These are phyloP conservation scores for Drosophila prostipennis DNA, from an alignment of 2,888 invertebrate species.

Conservation along the genomic window DNA sequence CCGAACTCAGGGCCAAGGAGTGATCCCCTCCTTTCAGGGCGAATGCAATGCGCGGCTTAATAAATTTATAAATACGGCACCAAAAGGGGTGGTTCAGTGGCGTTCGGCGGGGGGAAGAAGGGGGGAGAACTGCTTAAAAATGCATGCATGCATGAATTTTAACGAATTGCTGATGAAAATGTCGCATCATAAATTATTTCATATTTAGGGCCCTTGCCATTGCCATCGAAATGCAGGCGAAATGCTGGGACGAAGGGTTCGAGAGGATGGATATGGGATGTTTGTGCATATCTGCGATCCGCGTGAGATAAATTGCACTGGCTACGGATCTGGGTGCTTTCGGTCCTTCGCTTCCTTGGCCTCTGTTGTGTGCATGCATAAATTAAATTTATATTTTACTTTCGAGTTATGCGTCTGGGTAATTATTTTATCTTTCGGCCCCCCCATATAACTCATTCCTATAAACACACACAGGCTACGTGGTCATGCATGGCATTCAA, in stretches of 20 bases:
- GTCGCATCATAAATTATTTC: slow-evolving; percentile 82
- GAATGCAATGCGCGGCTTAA: slow-evolving; percentile 52
- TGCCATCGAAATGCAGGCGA: slow-evolving; percentile 1
- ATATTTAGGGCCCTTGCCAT: slow-evolving; percentile 63
- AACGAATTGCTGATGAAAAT: slow-evolving; percentile 82
- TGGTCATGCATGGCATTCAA: slow-evolving; percentile 76
- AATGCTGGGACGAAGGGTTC: neutral
- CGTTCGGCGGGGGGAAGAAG: neutral
- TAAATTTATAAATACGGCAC: slow-evolving; percentile 73
- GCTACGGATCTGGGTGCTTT: slow-evolving; percentile 21
- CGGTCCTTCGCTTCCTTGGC: slow-evolving; percentile 36
- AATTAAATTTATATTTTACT: slow-evolving; percentile 78
- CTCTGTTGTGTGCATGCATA: slow-evolving; percentile 72
- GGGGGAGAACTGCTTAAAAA: slow-evolving; percentile 58
- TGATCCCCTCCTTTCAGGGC: slow-evolving; percentile 12
- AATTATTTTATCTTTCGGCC: slow-evolving; percentile 74
- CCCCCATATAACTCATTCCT: slow-evolving; percentile 2
- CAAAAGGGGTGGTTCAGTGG: slow-evolving; percentile 46
- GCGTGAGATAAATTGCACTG: slow-evolving; percentile 75
- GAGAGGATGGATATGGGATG: slow-evolving; percentile 1
- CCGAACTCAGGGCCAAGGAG: slow-evolving; percentile 29
- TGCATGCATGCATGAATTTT: slow-evolving; percentile 79
- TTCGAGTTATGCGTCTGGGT: slow-evolving; percentile 79
- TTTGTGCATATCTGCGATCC: slow-evolving; percentile 46
- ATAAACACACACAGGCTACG: slow-evolving; percentile 49